Base-by-base conservation (phyloP, 2,888 invertebrate genomes). In the Gryllus longicercus region DNA sequence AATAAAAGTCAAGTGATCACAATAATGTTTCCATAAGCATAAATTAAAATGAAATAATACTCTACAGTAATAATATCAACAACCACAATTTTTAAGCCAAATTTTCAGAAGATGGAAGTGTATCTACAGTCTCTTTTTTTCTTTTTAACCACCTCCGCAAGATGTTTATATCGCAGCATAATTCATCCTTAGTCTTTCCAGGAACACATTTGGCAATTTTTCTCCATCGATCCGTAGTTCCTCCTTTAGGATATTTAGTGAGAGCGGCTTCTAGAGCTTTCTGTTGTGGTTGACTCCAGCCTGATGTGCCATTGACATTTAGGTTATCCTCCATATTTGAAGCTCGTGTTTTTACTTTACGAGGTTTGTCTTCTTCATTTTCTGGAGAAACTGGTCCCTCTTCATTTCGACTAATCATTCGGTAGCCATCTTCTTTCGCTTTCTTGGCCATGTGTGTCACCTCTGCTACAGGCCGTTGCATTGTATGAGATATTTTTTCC, bases 181-280 rank as follows among this genome's bases (percentile, higher is more conserved):
- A 97, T 86, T 97, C 97, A 84, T 96, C 97, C 94, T 96, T 97
- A 75, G 93, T 93, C 89, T 97, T 97, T 51, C 93, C 95, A 12
- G 95, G 94, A 83, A 98, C 95, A 84, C 92, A 91, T 83, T 91
- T 92, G 0, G 98, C 91, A 83, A 98, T 96, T 88, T 94, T 95
- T 84, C 94, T 95, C 98, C 98, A 98, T 82, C 98, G 91, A 87
- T 97, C 96, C 4, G 89, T 87, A 12, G 91, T 91, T 77, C 91
- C 90, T 5, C 93, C 92, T 88, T 97, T 97, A 0, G 97, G 95
- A 87, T 93, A 92, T 85, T 93, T 93, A 16, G 92, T 91, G 75
- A 98, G 90, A 2, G 97, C 97, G 81, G 90, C 89, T 88, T 98
- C 98, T 51, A 98, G 88, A 18, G 95, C 93, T 84, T 92, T 93